phyloP scores from a whole-genome alignment of 2,797 vertebrate genomes.

The Orientallactaga sibirica region DNA sequence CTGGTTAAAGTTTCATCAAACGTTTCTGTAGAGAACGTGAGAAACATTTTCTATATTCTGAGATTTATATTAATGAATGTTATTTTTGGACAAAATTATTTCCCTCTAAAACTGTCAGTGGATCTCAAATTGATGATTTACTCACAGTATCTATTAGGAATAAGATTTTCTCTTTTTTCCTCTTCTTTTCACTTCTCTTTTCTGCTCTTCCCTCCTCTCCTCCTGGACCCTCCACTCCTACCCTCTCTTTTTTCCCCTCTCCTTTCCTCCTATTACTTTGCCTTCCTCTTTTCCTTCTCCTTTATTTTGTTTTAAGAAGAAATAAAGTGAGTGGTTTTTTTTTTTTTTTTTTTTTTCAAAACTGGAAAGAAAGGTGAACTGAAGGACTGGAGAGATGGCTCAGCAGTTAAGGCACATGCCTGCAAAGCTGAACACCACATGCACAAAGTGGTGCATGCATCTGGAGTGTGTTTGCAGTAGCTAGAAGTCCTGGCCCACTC shows the following conservation, averaged over 20 bases:
- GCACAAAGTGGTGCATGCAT: too few relatives aligned
- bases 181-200: too few relatives aligned
- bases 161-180: neutral
- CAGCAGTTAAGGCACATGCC: too few relatives aligned
- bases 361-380: neutral
- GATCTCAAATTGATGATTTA: conserved; percentile 1
- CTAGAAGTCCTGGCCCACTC: too few relatives aligned
- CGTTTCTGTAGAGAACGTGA: conserved; percentile 11
- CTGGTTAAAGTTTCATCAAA: conserved; percentile 34
- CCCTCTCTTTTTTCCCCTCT: too few relatives aligned
- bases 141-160: neutral
- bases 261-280: neutral
- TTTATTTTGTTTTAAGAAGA: too few relatives aligned
- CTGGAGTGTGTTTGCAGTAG: too few relatives aligned
- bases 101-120: neutral
- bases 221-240: too few relatives aligned
- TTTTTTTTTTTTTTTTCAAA: conserved; percentile 39
- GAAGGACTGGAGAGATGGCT: neutral
- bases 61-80: neutral
- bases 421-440: too few relatives aligned
- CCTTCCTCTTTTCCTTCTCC: neutral
- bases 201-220: too few relatives aligned
- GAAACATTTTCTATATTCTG: neutral
- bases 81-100: neutral
- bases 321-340: neutral